Evolutionary conservation across 1,140 invertebrate genomes (phyloP), one percentile per base, ranked within the genome.

Genomic region (Marisa cornuarietis): DNA sequence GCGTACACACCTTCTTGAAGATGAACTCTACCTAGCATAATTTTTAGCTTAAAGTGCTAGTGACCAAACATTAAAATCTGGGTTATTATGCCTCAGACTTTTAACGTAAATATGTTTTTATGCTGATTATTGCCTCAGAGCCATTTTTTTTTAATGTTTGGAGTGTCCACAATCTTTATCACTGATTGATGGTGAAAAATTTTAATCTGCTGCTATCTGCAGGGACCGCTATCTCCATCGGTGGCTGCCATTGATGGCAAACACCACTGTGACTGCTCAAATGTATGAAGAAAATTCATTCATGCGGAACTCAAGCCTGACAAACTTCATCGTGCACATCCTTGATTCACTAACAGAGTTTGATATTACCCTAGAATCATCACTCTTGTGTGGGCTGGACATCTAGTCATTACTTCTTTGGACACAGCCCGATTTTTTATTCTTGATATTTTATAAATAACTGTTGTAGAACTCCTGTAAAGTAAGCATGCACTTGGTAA

Each of bases 211-310:
- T 62, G 20, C 63, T 76, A 61, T 76, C 79, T 84, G 22, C 91
- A 98, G 97, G 87, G 97, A 99, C 91, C 97, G 98, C 89, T 93
- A 97, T 87, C 92, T 99, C 77, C 96, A 97, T 87, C 93, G 95
- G 79, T 96, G 98, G 93, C 91, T 99, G 22, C 93, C 95, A 26
- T 94, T 96, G 52, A 95, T 99, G 93, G 95, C 96, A 8, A 92
- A 94, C 81, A 95, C 95, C 22, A 94, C 96, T 72, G 94, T 96
- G 0, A 98, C 97, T 0, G 89, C 92, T 8, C 96, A 97, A 86
- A 97, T 99, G 96, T 99, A 98, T 86, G 97, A 99, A 89, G 97
- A 98, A 87, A 94, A 95, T 82, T 98, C 97, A 71, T 99, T 99
- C 91, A 91, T 99, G 52, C 93, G 97, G 76, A 96, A 97, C 87